Base-by-base conservation (phyloP, 1,140 invertebrate genomes). In the Dinothrombium tinctorium region DNA sequence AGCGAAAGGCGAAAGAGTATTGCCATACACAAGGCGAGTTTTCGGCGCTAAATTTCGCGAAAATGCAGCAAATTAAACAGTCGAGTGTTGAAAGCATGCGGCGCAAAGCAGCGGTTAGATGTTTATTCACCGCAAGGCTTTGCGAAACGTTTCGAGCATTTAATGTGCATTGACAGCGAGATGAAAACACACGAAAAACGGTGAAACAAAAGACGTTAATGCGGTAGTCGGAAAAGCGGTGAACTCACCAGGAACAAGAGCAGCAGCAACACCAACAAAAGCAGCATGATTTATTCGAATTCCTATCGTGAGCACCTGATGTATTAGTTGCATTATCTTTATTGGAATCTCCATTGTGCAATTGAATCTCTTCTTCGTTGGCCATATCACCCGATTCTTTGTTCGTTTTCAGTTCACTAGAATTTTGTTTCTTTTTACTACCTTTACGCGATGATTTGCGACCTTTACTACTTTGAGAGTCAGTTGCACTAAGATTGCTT, bases 261-360 rank as follows among this genome's bases (percentile, higher is more conserved):
- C 54, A 56, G 43, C 56, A 58, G 40, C 56, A 58, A 39, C 56
- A 58, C 53, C 55, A 57, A 44, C 56, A 58, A 26, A 53, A 54
- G 43, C 53, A 54, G 40, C 56, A 54, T 12, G 50, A 46, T 33
- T 50, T 54, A 33, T 45, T 45, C n/a, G 12, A 36, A 40, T 17
- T 37, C 9, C 22, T 24, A 21, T 31, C 37, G 14, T 29, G 20
- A 25, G 24, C 37, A 41, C 36, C 22, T 6, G 29, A 40, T 38
- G 31, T 37, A 25, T 44, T 23, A 35, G 25, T 35, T 20, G 44
- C 32, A 21, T 19, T 33, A 19, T 39, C 19, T 15, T 38, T 12
- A 38, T 38, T 26, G 17, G 22, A 11, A 19, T 36, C 20, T 36
- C 14, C 28, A n/a, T n/a, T n/a, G n/a, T n/a, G 15, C 15, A 29